A percentile compares a stretch with the other conserved stretches of the same genome.
Evolutionary conservation across 1,140 invertebrate species (phyloP).

Genomic region (Samia ricini): DNA sequence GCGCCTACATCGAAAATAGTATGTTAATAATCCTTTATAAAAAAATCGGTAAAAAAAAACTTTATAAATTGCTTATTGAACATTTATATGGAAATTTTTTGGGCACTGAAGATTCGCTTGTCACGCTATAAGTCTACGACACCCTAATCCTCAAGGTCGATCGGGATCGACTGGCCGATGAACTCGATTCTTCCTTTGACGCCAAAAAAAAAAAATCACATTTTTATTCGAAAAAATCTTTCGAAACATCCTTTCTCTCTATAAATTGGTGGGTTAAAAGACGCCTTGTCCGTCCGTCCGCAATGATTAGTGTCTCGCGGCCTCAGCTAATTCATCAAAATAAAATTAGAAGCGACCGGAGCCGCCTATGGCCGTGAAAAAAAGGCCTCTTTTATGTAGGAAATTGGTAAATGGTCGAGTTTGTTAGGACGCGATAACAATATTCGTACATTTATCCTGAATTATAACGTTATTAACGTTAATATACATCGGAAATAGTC

Average conservation of each 20-base stretch:
- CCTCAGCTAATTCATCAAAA: slow-evolving; percentile 47
- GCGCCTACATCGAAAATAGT: too few species aligned
- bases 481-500: not conserved
- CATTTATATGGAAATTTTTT: not conserved
- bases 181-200: slow-evolving; percentile 17
- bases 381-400: not conserved
- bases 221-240: slow-evolving; percentile 29
- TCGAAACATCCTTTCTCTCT: slow-evolving; percentile 35
- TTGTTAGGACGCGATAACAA: not conserved
- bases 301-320: slow-evolving; percentile 35
- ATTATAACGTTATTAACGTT: not conserved
- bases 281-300: slow-evolving; percentile 19
- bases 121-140: slow-evolving; percentile 13
- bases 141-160: slow-evolving; percentile 20
- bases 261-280: slow-evolving; percentile 30
- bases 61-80: not conserved
- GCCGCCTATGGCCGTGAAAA: slow-evolving; percentile 26
- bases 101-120: not conserved
- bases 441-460: not conserved
- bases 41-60: not conserved
- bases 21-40: not conserved
- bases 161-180: slow-evolving; percentile 29
- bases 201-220: slow-evolving; percentile 22
- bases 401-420: slow-evolving; percentile 4
- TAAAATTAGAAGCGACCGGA: slow-evolving; percentile 37